Conservation (phyloP, 92 coral and sea anemone genomes). For the Desmophyllum pertusum region DNA sequence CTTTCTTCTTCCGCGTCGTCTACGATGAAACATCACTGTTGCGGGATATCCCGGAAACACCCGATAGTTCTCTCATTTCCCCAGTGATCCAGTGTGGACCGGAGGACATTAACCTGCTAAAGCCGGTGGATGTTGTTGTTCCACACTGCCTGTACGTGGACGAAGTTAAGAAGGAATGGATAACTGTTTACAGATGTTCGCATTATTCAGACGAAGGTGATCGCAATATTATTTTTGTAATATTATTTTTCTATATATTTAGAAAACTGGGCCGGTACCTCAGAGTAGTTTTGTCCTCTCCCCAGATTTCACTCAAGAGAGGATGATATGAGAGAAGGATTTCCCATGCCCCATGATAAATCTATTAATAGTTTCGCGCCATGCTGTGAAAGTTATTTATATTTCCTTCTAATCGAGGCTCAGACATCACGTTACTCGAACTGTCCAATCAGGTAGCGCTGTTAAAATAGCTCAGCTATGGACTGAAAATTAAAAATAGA, state of each 20-base stretch:
- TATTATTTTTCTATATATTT: neutral
- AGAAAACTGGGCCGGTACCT: too few relatives aligned
- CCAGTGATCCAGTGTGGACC: constrained; percentile 49
- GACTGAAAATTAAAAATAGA: too few relatives aligned
- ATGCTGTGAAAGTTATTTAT: too few relatives aligned
- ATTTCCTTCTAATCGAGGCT: too few relatives aligned
- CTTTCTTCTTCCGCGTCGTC: constrained; percentile 22
- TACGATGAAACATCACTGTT: constrained; percentile 19
- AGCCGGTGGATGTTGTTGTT: constrained; percentile 38
- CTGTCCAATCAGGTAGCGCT: too few relatives aligned
- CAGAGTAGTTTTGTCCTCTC: too few relatives aligned
- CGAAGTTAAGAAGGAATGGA: constrained; percentile 13
- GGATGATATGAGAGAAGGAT: too few relatives aligned
- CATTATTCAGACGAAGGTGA: constrained; percentile 13
- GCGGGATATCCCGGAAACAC: constrained; percentile 35
- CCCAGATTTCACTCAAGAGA: too few relatives aligned
- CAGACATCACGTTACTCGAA: too few relatives aligned
- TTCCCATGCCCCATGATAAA: too few relatives aligned
- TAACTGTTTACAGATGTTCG: constrained; percentile 32
- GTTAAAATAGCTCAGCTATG: too few relatives aligned
- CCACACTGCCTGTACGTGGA: constrained; percentile 47
- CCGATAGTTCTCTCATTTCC: constrained; percentile 28
- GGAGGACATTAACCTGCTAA: constrained; percentile 8
- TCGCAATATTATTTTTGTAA: neutral
- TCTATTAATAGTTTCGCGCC: too few relatives aligned